These are phyloP conservation scores for Melospiza georgiana DNA, from an alignment of 2,113 vertebrate genomes.

Conservation along the genomic window DNA sequence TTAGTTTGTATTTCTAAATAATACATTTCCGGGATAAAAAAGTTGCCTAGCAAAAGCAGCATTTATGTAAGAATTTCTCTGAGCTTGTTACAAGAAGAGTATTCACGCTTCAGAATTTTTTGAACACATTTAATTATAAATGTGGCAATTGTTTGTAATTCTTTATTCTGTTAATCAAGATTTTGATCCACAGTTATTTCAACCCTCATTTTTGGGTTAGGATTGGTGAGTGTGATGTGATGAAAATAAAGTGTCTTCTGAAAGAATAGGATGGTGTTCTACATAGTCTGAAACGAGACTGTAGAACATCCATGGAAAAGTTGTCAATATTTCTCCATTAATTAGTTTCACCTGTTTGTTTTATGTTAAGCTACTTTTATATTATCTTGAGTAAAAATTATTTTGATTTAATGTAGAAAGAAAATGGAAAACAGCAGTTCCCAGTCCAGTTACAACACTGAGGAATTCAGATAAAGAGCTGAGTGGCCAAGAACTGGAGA, in stretches of 20 bases:
- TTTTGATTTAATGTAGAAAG: conserved; percentile 79
- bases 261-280: background rate
- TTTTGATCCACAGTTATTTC: background rate
- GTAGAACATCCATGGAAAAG: background rate
- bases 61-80: background rate
- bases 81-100: background rate
- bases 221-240: background rate
- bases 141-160: background rate
- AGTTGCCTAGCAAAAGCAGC: background rate
- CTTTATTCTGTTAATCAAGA: background rate
- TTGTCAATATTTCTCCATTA: background rate
- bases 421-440: conserved; percentile 77
- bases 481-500: conserved; percentile 81
- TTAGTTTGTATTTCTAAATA: background rate
- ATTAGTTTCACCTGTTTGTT: background rate
- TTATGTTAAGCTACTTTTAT: background rate
- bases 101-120: background rate
- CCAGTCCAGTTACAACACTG: background rate
- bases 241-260: background rate
- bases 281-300: background rate
- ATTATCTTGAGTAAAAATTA: conserved; percentile 8
- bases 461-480: conserved; percentile 71
- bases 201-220: background rate
- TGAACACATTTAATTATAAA: background rate
- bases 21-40: background rate